Conservation (phyloP, 2,113 vertebrate genomes). For the Gnathonemus longibarbis region DNA sequence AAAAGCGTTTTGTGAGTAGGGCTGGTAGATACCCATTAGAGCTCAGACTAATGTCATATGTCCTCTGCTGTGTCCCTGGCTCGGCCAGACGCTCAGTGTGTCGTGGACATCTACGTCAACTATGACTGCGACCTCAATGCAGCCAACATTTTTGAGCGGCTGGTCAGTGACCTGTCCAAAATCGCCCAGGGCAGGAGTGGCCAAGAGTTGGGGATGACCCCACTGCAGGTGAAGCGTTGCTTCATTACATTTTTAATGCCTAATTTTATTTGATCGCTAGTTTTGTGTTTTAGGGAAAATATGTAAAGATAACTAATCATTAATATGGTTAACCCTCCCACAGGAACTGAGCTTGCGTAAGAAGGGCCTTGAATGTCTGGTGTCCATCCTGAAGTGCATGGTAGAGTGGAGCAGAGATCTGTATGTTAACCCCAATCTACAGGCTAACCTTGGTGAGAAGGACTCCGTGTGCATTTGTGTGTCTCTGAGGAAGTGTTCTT, state of each 20-base stretch:
- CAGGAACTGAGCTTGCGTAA: slow-evolving; percentile 94
- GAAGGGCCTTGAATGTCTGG: slow-evolving; percentile 92
- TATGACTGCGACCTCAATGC: slow-evolving; percentile 97
- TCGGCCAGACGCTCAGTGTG: slow-evolving; percentile 86
- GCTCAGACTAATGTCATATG: not conserved
- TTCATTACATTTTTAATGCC: not conserved
- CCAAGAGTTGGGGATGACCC: slow-evolving; percentile 91
- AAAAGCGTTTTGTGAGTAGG: not conserved
- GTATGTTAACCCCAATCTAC: slow-evolving; percentile 93
- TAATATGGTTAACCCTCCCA: not conserved
- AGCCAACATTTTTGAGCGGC: slow-evolving; percentile 95
- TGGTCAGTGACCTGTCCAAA: slow-evolving; percentile 95
- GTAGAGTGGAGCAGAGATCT: slow-evolving; percentile 98
- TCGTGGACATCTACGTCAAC: slow-evolving; percentile 98
- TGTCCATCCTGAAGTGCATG: slow-evolving; percentile 97
- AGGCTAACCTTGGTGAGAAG: slow-evolving; percentile 79
- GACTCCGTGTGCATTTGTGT: not conserved
- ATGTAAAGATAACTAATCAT: not conserved
- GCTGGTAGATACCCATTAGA: not conserved
- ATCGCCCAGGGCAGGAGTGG: slow-evolving; percentile 94
- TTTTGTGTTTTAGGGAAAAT: not conserved
- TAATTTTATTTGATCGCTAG: not conserved
- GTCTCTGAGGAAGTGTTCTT: not conserved
- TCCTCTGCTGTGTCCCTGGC: not conserved
- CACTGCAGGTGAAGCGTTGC: slow-evolving; percentile 70